Base-by-base conservation (phyloP, 92 coral and sea anemone genomes). In the Ricordea florida region DNA sequence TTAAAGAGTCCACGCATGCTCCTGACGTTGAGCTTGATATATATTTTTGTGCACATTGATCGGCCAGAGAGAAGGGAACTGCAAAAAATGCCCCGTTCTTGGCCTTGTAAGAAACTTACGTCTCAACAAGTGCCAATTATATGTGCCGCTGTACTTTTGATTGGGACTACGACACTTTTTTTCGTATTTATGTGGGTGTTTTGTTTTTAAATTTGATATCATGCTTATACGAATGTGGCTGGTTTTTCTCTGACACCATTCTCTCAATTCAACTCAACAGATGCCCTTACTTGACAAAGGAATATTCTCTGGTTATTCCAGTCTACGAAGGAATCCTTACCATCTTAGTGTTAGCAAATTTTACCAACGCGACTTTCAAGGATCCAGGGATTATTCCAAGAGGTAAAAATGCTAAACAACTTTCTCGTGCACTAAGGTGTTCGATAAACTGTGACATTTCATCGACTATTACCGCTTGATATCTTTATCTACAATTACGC, bases 341-440 rank as follows among this genome's bases (percentile, higher is more conserved):
- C 8, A 55, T 96, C 41, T 84, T 96, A 62, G 94, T 96, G 27
- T 69, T 96, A 38, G 90, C 97, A 36, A 96, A 88, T 69, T 92
- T 96, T 45, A 81, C 97, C 59, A 97, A 96, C 80, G 99, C 99
- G 4, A 82, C 99, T 24, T 72, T 96, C 42, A 83, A 81, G 81
- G 99, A 96, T 66, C 99, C 99, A 5, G 99, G 99, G 9, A 80
- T 89, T 24, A 87, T 96, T 46, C 99, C 97, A 4, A 64, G 93
- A 89, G 97, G 99, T 96, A 83, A 53, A 64, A 35, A 4, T 9
- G 26, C 22, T 6, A 16, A 1, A 17, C 7, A 33, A 53, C 50
- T 38, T 70, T 38, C 41, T 56, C 37, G 20, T 16, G 26, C 4
- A 23, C 25, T 5, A 31, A 37, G 44, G 44, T n/a, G n/a, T n/a